These are phyloP conservation scores for Daphoenositta chrysoptera DNA, from an alignment of 2,113 vertebrate species.

Conservation along the genomic window DNA sequence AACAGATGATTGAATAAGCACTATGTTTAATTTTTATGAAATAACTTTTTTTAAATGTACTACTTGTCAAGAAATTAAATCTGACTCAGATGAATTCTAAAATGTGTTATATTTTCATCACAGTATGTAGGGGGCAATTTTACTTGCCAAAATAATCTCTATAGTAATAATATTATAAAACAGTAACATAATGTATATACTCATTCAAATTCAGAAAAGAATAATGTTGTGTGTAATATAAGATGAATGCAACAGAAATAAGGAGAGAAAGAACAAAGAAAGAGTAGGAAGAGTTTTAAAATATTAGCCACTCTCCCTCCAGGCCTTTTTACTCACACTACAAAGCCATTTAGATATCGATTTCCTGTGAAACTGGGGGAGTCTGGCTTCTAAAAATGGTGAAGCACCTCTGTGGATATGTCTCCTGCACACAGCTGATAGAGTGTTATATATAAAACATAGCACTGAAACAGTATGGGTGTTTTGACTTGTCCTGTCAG, in stretches of 20 bases:
- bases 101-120: conserved; percentile 34
- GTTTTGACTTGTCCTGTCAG: conserved; percentile 19
- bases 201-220: not conserved
- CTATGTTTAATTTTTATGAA: conserved; percentile 18
- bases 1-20: conserved; percentile 50
- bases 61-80: conserved; percentile 28
- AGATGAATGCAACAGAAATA: not conserved
- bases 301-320: not conserved
- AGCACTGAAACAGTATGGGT: not conserved
- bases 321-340: not conserved
- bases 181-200: not conserved
- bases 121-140: not conserved
- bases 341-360: not conserved
- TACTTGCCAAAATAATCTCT: conserved; percentile 3
- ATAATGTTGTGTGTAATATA: not conserved
- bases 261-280: not conserved
- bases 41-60: not conserved
- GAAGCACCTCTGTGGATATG: not conserved
- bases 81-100: conserved; percentile 21
- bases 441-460: not conserved
- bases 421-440: not conserved
- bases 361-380: not conserved
- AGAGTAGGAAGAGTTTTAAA: not conserved
- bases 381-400: not conserved
- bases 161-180: not conserved